Evolutionary conservation across 2,113 vertebrate genomes (phyloP).

Genomic region (Notarius quadriscutis): DNA sequence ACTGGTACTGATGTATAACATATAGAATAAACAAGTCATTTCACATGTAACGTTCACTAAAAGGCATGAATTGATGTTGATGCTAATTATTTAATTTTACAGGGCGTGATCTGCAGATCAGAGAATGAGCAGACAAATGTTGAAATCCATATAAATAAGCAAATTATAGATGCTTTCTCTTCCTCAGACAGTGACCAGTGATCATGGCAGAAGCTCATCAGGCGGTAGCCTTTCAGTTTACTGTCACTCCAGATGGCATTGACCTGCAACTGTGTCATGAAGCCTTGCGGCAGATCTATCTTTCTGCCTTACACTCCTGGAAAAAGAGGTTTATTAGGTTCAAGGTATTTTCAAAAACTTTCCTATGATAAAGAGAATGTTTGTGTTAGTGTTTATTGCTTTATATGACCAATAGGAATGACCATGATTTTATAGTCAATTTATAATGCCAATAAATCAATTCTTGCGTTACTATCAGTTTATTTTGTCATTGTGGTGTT

Average conservation of each 20-base stretch:
- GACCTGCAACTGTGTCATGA: conserved; percentile 56
- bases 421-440: background rate
- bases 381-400: conserved; percentile 1
- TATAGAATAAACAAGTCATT: background rate
- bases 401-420: background rate
- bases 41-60: background rate
- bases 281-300: conserved; percentile 55
- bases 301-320: conserved; percentile 57
- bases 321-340: conserved; percentile 55
- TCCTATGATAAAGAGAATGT: background rate
- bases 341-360: conserved; percentile 42
- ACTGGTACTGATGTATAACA: background rate
- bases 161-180: background rate
- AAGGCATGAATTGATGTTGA: background rate
- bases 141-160: too few species aligned
- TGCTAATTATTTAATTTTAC: background rate
- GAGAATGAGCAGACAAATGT: background rate
- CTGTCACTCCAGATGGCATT: conserved; percentile 55
- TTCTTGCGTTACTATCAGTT: background rate
- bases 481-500: background rate
- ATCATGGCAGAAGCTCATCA: conserved; percentile 59
- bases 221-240: conserved; percentile 57
- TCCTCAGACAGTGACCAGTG: background rate
- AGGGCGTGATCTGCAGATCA: background rate
- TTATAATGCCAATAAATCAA: background rate